Percentiles rank a stretch among this genome's conserved stretches.
Evolutionary conservation across 2,797 vertebrate species (phyloP).

Genomic region (Tauraco hartlaubi): DNA sequence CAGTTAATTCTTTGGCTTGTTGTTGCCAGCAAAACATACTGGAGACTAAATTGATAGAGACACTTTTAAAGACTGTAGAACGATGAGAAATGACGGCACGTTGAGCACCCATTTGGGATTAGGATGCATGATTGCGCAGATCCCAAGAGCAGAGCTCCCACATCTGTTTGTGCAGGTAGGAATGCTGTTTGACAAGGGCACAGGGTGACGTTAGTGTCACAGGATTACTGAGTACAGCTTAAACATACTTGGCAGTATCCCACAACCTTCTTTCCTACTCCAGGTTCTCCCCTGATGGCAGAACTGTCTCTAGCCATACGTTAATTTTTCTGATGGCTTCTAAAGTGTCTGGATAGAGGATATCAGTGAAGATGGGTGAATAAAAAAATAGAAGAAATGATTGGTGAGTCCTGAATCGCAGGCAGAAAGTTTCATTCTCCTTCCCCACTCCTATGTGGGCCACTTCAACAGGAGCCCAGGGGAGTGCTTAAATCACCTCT

Average conservation of each 20-base stretch:
- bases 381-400: not conserved
- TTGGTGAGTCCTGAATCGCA: not conserved
- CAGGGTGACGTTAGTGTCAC: not conserved
- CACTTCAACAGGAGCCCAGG: not conserved
- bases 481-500: not conserved
- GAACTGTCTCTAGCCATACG: not conserved
- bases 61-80: not conserved
- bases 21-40: not conserved
- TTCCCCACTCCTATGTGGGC: not conserved
- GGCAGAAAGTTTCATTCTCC: not conserved
- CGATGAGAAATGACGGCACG: not conserved
- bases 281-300: not conserved
- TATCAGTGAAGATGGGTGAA: not conserved
- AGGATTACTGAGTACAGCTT: not conserved
- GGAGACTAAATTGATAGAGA: not conserved
- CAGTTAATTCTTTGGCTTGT: not conserved
- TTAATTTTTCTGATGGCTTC: not conserved
- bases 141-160: not conserved
- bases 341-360: not conserved
- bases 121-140: not conserved
- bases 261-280: conserved; percentile 8
- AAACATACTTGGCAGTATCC: conserved; percentile 27
- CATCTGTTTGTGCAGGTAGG: conserved; percentile 35
- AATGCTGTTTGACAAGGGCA: conserved; percentile 28
- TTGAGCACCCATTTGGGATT: not conserved